Conservation (phyloP, 1,140 invertebrate genomes). For the Mya arenaria region DNA sequence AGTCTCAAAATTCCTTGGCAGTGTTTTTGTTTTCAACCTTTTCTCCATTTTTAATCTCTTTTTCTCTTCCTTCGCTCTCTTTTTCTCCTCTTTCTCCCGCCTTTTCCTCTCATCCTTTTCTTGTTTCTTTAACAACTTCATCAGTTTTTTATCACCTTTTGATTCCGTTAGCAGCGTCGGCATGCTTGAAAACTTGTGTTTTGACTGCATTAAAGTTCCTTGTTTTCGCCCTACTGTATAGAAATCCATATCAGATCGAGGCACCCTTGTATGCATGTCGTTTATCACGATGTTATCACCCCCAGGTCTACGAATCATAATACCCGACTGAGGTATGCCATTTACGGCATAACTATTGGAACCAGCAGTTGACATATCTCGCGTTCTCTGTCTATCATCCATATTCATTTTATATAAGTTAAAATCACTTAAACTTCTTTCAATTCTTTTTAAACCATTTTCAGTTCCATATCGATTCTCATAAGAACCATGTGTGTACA, state of each 20-base stretch:
- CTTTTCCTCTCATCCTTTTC: conserved; percentile 70
- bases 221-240: conserved; percentile 43
- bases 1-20: conserved; percentile 66
- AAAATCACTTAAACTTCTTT: conserved; percentile 44
- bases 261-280: background rate
- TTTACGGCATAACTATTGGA: conserved; percentile 11
- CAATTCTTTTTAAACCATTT: conserved; percentile 2
- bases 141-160: conserved; percentile 69
- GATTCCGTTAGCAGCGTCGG: conserved; percentile 66
- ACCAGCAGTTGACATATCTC: background rate
- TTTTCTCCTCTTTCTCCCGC: conserved; percentile 71
- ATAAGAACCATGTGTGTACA: conserved; percentile 13
- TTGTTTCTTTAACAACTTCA: conserved; percentile 67
- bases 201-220: conserved; percentile 57
- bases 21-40: conserved; percentile 64
- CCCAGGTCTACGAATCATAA: conserved; percentile 32
- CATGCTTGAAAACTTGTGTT: conserved; percentile 69
- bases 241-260: conserved; percentile 47
- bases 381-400: conserved; percentile 28
- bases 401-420: conserved; percentile 47
- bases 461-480: background rate
- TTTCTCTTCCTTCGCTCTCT: conserved; percentile 69
- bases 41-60: conserved; percentile 64
- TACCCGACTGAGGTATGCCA: conserved; percentile 31
- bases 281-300: conserved; percentile 20